Conservation (phyloP, 23 tunicate species). For the Styela plicata region DNA sequence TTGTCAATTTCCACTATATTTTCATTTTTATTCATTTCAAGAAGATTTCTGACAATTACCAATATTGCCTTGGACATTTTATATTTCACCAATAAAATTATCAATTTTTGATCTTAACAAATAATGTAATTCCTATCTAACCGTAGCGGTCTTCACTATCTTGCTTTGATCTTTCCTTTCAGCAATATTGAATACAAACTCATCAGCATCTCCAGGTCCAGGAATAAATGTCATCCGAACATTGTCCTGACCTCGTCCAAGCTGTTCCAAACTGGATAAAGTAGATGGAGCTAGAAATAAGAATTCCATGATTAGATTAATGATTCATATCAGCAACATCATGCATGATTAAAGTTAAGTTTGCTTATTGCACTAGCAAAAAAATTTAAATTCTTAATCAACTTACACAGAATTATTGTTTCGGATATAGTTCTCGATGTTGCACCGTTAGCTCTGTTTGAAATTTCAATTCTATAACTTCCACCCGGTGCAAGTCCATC, state of each 20-base stretch:
- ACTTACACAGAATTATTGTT: not conserved
- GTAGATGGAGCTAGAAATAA: not conserved
- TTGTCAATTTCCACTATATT: no score
- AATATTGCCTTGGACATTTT: no score
- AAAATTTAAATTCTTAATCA: no score
- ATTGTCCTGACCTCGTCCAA: not conserved
- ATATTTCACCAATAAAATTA: no score
- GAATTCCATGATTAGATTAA: no score
- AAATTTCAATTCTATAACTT: not conserved
- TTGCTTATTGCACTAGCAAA: no score
- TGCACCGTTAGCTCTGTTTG: not conserved
- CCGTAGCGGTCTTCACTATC: not conserved
- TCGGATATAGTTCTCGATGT: not conserved
- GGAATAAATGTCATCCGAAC: not conserved
- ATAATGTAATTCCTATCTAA: no score
- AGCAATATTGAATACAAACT: not conserved
- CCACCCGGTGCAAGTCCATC: not conserved
- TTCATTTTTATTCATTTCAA: no score
- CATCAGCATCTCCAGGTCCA: constrained; percentile 4
- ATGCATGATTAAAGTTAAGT: no score
- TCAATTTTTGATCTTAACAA: no score
- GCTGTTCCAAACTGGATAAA: not conserved
- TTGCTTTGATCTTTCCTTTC: not conserved
- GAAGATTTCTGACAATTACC: no score
- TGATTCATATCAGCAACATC: no score